Conservation (phyloP, 2,113 vertebrate genomes). For the Corydoras sp. region DNA sequence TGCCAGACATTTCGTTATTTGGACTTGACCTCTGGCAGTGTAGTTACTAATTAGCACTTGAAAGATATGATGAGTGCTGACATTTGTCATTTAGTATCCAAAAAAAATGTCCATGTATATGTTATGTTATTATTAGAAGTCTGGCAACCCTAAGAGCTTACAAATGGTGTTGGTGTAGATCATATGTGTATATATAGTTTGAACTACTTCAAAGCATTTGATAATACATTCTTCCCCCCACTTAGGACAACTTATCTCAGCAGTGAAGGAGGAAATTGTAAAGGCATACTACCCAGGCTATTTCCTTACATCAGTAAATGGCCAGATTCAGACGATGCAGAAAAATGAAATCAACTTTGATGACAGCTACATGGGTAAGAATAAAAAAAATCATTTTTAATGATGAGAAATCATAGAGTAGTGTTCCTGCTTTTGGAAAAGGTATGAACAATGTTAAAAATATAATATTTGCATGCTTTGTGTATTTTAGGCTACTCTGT, state of each 20-base stretch:
- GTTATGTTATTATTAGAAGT: too few relatives aligned
- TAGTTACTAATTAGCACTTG: too few relatives aligned
- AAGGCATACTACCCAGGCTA: constrained; percentile 73
- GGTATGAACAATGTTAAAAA: not conserved
- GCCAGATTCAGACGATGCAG: constrained; percentile 76
- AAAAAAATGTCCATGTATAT: too few relatives aligned
- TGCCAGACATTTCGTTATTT: too few relatives aligned
- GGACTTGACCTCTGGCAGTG: too few relatives aligned
- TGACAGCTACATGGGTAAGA: constrained; percentile 81
- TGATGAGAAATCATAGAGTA: not conserved
- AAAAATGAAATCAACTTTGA: constrained; percentile 61
- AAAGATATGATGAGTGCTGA: too few relatives aligned
- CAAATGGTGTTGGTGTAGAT: too few relatives aligned
- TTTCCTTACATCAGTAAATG: constrained; percentile 71
- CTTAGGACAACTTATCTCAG: constrained; percentile 81
- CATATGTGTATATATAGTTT: too few relatives aligned
- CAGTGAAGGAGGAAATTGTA: constrained; percentile 75
- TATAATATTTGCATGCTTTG: not conserved
- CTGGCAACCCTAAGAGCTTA: too few relatives aligned
- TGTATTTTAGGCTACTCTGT: constrained; percentile 76
- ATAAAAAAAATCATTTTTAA: not conserved
- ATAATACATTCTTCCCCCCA: not conserved
- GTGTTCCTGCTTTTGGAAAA: not conserved
- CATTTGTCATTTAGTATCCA: too few relatives aligned
- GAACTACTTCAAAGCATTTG: not conserved